Base-by-base conservation (phyloP, 2,888 invertebrate genomes). In the Bellardia pandia region DNA sequence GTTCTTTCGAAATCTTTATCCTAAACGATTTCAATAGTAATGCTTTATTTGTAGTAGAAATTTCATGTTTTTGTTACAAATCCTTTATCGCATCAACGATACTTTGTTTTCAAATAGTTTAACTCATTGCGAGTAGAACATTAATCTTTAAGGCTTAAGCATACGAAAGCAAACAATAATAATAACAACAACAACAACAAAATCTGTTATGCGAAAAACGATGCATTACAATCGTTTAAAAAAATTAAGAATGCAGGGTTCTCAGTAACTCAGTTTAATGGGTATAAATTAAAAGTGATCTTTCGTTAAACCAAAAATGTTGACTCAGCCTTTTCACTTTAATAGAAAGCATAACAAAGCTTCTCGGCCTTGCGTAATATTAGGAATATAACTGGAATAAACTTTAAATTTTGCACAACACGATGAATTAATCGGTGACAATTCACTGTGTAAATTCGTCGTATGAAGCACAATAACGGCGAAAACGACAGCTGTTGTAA, bases 61-160 rank as follows among this genome's bases (percentile, higher is more conserved):
- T 23, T 23, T 23, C 0, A 23, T 37, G 1, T 37, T 45, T 45
- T n/a, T 51, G 11, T 11, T 33, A 9, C 66, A 58, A 81, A 81
- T 8, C 9, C 0, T 3, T 81, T 11, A 0, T 2, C 6, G 4
- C 51, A 66, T 62, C 51, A 30, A 80, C 62, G 9, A 30, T 40
- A 42, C 51, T 14, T 58, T 56, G 6, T 5, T 45, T 11, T 45
- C 23, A 23, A 23, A 23, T 14, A 66, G 45, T 40, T 60, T 56
- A 40, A 62, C 11, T 33, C 42, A 11, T 9, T 14, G 16, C 30
- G 60, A 53, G 23, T n/a, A 56, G 77, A 82, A 85, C 87, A 87
- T 87, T 85, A 87, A 87, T 87, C 77, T 87, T 87, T 62, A 78
- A 78, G 71, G 85, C 81, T 87, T 87, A 82, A 85, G 75, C 58